Evolutionary conservation across 2,797 vertebrate genomes (phyloP).

Genomic region (Acomys russatus): DNA sequence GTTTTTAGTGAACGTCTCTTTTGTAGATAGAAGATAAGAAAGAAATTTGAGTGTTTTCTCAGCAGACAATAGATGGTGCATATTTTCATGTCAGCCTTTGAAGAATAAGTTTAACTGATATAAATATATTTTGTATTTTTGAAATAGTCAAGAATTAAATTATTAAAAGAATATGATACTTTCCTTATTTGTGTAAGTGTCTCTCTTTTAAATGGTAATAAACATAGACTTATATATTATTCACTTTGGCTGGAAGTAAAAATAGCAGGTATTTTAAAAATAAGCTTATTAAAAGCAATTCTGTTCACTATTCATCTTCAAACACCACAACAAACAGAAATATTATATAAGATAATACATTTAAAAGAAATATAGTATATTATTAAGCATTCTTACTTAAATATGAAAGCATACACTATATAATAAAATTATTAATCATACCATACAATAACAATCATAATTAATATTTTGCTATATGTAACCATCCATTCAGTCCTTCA

Average conservation of each 20-base stretch:
- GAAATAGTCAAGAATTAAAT: neutral
- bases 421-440: neutral
- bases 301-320: neutral
- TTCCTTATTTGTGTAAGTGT: neutral
- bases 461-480: neutral
- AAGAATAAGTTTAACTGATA: neutral
- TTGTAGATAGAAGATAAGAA: neutral
- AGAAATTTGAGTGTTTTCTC: neutral
- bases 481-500: neutral
- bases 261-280: conserved; percentile 20
- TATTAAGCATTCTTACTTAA: conserved; percentile 53
- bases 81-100: neutral
- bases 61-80: neutral
- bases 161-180: neutral
- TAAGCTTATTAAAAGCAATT: neutral
- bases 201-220: neutral
- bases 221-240: neutral
- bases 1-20: neutral
- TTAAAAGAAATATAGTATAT: neutral
- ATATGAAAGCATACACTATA: neutral
- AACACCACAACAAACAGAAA: neutral
- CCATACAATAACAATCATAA: neutral
- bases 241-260: neutral
- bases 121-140: conserved; percentile 15
- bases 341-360: neutral